A percentile compares a stretch with the other conserved stretches of the same genome.
Evolutionary conservation across 2,113 vertebrate species (phyloP).

Genomic region (Meleagris gallopavo): DNA sequence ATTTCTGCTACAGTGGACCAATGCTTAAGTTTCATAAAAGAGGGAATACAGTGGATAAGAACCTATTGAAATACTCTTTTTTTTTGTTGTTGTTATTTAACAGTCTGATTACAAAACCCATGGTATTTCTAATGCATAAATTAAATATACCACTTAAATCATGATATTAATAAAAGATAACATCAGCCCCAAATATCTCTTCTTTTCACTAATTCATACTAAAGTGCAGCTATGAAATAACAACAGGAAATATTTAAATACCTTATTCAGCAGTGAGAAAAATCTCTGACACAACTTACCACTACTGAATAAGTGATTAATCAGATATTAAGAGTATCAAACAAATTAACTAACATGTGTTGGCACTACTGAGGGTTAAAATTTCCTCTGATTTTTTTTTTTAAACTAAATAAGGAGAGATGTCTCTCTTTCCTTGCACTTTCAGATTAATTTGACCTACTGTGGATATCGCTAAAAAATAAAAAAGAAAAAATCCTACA

Average conservation of each 20-base stretch:
- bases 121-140: background rate
- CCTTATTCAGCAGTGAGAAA: background rate
- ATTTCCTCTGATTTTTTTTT: background rate
- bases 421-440: background rate
- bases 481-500: fast-evolving
- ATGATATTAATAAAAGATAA: background rate
- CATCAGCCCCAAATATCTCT: background rate
- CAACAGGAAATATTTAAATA: background rate
- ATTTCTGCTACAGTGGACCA: background rate
- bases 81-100: background rate
- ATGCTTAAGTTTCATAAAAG: background rate
- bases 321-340: background rate
- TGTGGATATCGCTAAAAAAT: background rate
- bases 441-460: background rate
- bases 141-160: background rate
- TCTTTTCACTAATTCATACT: background rate
- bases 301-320: background rate
- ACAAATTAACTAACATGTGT: background rate
- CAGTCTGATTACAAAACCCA: background rate
- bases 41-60: background rate
- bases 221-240: background rate
- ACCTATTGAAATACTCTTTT: background rate
- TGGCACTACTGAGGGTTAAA: background rate
- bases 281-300: background rate
- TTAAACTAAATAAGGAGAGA: fast-evolving